phyloP scores from a whole-genome alignment of 2,797 vertebrate genomes.

The Peromyscus nudipes region DNA sequence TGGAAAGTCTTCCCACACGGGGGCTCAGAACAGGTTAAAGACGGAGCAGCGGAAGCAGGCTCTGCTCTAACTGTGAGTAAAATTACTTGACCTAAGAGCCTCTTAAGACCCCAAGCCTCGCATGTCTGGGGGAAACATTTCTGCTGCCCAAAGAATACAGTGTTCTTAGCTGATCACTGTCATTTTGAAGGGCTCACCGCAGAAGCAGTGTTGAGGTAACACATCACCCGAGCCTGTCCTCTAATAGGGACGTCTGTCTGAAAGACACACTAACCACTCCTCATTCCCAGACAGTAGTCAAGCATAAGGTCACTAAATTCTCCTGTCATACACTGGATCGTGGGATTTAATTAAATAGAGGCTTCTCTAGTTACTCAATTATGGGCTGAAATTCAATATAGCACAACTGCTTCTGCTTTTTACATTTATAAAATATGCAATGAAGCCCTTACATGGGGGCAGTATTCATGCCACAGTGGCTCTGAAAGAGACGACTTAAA shows the following conservation, averaged over 20 bases:
- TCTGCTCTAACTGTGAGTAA: neutral
- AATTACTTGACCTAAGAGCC: neutral
- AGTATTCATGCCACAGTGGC: neutral
- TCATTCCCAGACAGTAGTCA: neutral
- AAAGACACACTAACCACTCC: neutral
- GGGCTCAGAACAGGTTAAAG: neutral
- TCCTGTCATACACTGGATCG: neutral
- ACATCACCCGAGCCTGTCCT: neutral
- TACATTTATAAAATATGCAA: neutral
- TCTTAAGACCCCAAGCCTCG: neutral
- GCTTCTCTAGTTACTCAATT: constrained; percentile 64
- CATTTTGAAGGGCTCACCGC: neutral
- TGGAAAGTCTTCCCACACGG: neutral
- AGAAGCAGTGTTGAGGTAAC: neutral
- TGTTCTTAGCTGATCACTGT: neutral
- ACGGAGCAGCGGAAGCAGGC: neutral
- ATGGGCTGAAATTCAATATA: constrained; percentile 60
- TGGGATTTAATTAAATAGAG: constrained; percentile 63
- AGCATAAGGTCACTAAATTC: constrained; percentile 52
- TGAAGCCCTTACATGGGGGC: neutral
- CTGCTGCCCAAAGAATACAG: neutral
- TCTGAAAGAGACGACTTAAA: neutral
- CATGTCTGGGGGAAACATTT: neutral
- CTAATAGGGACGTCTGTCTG: neutral
- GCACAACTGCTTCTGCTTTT: constrained; percentile 32